Evolutionary conservation across 2,888 invertebrate genomes (phyloP).

Genomic region (Himalopsyche anomala): DNA sequence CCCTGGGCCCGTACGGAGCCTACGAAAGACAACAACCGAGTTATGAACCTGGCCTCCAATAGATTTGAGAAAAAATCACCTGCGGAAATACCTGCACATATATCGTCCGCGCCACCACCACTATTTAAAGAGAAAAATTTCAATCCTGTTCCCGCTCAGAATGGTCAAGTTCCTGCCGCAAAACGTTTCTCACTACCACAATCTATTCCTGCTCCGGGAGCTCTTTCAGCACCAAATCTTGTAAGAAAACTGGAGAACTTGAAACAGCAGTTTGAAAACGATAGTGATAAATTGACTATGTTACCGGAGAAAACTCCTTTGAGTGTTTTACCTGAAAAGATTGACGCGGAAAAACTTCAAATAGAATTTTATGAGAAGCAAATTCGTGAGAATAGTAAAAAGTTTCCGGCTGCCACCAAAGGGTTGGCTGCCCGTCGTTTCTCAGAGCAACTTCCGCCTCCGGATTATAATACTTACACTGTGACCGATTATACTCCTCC

Average conservation of each 20-base stretch:
- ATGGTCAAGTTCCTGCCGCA: constrained; percentile 46
- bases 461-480: constrained; percentile 69
- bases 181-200: constrained; percentile 64
- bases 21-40: constrained; percentile 72
- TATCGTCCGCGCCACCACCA: constrained; percentile 46
- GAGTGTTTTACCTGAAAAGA: constrained; percentile 67
- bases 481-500: constrained; percentile 75
- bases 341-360: constrained; percentile 74
- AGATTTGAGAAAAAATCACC: constrained; percentile 74
- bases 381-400: constrained; percentile 71
- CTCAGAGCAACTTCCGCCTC: constrained; percentile 61
- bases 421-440: constrained; percentile 59
- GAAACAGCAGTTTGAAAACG: constrained; percentile 64
- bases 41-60: constrained; percentile 75
- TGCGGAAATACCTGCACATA: background rate
- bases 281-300: constrained; percentile 37
- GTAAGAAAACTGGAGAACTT: constrained; percentile 69
- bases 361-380: constrained; percentile 76
- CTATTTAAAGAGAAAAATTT: constrained; percentile 66
- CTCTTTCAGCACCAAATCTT: constrained; percentile 74
- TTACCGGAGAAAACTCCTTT: background rate
- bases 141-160: constrained; percentile 56
- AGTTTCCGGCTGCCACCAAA: constrained; percentile 48
- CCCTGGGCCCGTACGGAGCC: constrained; percentile 75
- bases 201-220: constrained; percentile 67